Percentiles rank a stretch among this genome's conserved stretches.
Evolutionary conservation across 2,113 vertebrate species (phyloP).

Genomic region (Phodopus roborovskii): DNA sequence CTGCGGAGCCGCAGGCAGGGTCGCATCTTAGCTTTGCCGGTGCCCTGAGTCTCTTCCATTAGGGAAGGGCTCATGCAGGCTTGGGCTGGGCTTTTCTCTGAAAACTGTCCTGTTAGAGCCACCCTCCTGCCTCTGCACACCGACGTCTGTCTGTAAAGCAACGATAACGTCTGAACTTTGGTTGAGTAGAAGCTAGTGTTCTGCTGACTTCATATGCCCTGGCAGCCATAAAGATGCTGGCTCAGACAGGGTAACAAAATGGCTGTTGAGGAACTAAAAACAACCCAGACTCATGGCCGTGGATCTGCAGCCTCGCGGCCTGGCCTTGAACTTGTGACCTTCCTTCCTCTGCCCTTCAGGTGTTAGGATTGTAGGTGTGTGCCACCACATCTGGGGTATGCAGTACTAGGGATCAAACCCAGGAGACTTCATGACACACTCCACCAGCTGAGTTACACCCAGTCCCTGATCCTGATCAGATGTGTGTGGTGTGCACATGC

Average conservation of each 20-base stretch:
- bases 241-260: not conserved
- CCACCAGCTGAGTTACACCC: not conserved
- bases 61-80: rapidly evolving
- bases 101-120: rapidly evolving
- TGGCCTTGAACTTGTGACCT: not conserved
- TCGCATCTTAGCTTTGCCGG: not conserved
- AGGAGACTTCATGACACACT: not conserved
- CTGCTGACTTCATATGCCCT: not conserved
- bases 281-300: not conserved
- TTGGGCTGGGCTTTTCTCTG: rapidly evolving
- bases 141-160: rapidly evolving
- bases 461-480: not conserved
- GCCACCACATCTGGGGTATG: no score
- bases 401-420: not conserved
- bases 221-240: not conserved
- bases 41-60: not conserved
- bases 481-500: not conserved
- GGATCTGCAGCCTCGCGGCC: not conserved
- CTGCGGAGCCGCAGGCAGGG: rapidly evolving
- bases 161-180: not conserved
- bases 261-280: not conserved
- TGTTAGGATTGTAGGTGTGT: not conserved
- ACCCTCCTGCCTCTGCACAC: rapidly evolving
- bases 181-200: not conserved
- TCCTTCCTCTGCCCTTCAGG: not conserved